Evolutionary conservation across 92 coral and sea anemone species (phyloP), one percentile per base, ranked within the genome.

Genomic region (Muricea muricata): DNA sequence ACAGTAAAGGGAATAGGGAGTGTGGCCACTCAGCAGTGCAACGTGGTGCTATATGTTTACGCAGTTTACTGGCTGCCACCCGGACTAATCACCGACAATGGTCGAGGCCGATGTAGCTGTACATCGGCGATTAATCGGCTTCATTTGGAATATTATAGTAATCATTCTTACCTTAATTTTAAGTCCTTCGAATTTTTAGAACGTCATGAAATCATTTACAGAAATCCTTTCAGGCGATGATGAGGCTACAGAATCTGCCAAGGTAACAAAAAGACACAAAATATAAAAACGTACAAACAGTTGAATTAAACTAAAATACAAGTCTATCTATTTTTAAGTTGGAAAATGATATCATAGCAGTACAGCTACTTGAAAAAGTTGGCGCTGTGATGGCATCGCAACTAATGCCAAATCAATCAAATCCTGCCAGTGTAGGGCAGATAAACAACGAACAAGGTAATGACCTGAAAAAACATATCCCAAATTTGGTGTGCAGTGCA

Each of bases 391-490:
- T 75, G 0, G 65, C 80, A 23, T 10, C 65, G 26, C 41, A 75
- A 50, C 14, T 47, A 26, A 26, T 2, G 31, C 80, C 80, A 21
- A 75, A 40, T 14, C 10, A 12, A 52, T 15, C 12, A 46, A 75
- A 75, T 13, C 39, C 65, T 14, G 80, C 65, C 4, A 75, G 65
- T 7, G 35, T 75, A 15, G 80, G 80, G 20, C 61, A 32, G 45
- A 57, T 75, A 2, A 17, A 24, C n/a, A 66, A 23, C n/a, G 65
- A 47, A 7, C 40, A 47, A 75, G 80, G 80, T 75, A 75, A 10
- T n/a, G 8, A 31, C 12, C 33, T 31, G 7, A 8, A 4, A 7
- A 10, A 4, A 23, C 9, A 34, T 4, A 32, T 20, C n/a, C 18
- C 75, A 26, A 17, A 17, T 20, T 1, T 32, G 24, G 42, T 4